These are phyloP conservation scores for Pangasianodon gigas DNA, from an alignment of 2,113 vertebrate species.

Conservation along the genomic window DNA sequence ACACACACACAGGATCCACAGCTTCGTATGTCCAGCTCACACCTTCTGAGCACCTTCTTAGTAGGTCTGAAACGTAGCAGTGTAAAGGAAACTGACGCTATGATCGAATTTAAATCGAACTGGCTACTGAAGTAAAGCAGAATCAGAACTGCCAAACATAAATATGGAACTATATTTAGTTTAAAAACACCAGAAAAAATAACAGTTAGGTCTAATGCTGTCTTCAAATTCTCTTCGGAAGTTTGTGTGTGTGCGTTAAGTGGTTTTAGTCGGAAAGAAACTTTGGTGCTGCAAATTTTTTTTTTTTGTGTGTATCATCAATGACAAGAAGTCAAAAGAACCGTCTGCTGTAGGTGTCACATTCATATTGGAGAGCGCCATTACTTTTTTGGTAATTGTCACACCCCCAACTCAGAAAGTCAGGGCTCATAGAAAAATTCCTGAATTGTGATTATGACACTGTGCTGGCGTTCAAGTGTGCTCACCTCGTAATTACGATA, in stretches of 20 bases:
- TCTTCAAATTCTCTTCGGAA: neutral
- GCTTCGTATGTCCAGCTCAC: neutral
- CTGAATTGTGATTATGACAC: neutral
- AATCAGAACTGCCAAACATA: neutral
- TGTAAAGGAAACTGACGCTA: neutral
- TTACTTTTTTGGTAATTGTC: neutral
- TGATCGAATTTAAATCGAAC: neutral
- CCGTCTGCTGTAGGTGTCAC: neutral
- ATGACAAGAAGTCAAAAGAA: neutral
- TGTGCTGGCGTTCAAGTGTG: neutral
- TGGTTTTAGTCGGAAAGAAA: neutral
- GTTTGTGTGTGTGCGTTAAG: neutral
- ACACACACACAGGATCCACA: neutral
- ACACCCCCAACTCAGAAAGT: neutral
- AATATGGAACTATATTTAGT: neutral
- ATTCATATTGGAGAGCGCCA: neutral
- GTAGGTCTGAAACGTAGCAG: neutral
- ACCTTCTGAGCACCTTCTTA: neutral
- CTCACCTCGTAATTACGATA: neutral
- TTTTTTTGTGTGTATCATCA: neutral
- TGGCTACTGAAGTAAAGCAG: neutral
- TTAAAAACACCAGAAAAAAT: neutral
- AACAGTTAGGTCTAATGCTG: no score
- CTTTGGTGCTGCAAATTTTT: neutral
- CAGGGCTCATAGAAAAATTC: neutral